phyloP scores from a whole-genome alignment of 2,113 vertebrate species.

The Pedionomus torquatus region DNA sequence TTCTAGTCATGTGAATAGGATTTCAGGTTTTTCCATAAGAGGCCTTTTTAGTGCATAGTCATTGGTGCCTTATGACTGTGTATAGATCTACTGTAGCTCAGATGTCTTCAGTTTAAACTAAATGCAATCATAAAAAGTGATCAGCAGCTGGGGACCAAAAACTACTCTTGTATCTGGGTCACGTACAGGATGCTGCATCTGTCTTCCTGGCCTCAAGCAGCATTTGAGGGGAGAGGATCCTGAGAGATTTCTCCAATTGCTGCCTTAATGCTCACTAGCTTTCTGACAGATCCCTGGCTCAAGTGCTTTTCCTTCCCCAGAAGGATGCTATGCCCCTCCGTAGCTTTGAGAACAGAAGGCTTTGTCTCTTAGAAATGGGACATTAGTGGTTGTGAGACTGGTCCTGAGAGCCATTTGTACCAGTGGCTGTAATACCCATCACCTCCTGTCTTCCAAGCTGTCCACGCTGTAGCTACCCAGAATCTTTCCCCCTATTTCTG shows the following conservation, averaged over 20 bases:
- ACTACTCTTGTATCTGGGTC: background rate
- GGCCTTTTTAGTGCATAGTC: slow-evolving; percentile 28
- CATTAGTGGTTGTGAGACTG: background rate
- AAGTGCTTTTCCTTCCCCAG: background rate
- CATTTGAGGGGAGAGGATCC: background rate
- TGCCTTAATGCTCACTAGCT: background rate
- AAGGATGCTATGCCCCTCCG: background rate
- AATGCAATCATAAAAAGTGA: background rate
- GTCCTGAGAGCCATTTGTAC: background rate
- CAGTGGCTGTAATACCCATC: background rate
- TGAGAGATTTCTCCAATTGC: background rate
- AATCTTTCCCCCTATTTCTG: background rate
- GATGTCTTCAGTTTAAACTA: background rate
- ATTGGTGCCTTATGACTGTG: slow-evolving; percentile 55
- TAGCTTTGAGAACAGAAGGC: background rate
- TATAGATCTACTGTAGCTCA: slow-evolving; percentile 6
- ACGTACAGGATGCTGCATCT: background rate
- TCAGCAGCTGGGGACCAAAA: slow-evolving; percentile 42
- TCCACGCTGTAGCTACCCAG: background rate
- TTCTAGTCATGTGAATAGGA: background rate
- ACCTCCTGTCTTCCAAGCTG: background rate
- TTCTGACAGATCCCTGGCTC: background rate
- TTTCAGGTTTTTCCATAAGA: slow-evolving; percentile 5
- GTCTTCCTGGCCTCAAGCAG: slow-evolving; percentile 12
- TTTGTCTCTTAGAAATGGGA: background rate